Evolutionary conservation across 2,888 invertebrate species (phyloP).

Genomic region (Ligdia adustata): DNA sequence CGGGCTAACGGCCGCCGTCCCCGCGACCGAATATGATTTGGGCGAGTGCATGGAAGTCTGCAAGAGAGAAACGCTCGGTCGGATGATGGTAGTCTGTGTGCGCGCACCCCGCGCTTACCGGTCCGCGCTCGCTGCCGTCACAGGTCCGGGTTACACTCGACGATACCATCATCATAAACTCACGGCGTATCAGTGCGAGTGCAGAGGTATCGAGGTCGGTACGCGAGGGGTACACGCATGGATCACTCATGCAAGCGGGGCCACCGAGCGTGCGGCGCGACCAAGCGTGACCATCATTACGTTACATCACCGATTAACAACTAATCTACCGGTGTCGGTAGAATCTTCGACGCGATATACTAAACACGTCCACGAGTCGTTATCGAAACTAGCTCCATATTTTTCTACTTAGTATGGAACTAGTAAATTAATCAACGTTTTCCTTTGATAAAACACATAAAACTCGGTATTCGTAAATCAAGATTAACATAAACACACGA

Average conservation of each 20-base stretch:
- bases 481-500: conserved; percentile 34
- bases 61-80: conserved; percentile 82
- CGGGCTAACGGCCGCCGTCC: conserved; percentile 83
- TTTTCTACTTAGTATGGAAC: conserved; percentile 31
- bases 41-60: conserved; percentile 91
- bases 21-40: conserved; percentile 87
- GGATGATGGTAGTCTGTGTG: conserved; percentile 45
- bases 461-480: conserved; percentile 49
- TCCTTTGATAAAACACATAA: conserved; percentile 38
- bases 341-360: too few relatives aligned
- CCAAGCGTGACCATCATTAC: conserved; percentile 40
- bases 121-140: conserved; percentile 9
- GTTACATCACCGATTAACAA: conserved; percentile 6
- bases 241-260: conserved; percentile 53
- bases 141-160: conserved; percentile 16
- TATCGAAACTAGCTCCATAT: conserved; percentile 26
- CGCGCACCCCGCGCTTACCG: conserved; percentile 8
- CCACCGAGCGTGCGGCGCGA: conserved; percentile 44
- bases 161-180: conserved; percentile 11
- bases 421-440: conserved; percentile 39
- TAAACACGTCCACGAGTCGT: conserved; percentile 24
- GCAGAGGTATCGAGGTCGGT: conserved; percentile 2
- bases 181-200: conserved; percentile 1
- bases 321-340: too few relatives aligned
- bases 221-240: conserved; percentile 14